Evolutionary conservation across 2,888 invertebrate species (phyloP), one percentile per base, ranked within the genome.

Genomic region (Drosophila leonis): DNA sequence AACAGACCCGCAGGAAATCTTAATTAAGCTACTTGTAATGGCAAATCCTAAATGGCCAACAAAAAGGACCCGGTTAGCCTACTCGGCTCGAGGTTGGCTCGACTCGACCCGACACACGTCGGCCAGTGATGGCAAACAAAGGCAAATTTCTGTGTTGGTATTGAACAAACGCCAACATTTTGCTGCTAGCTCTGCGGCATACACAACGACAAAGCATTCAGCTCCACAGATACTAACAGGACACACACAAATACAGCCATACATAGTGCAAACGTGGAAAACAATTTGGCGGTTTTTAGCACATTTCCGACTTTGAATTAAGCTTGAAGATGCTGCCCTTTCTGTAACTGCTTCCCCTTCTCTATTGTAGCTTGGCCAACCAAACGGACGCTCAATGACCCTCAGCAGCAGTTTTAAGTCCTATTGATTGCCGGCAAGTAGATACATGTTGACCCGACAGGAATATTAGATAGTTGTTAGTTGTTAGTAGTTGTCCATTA

Each of bases 21-120:
- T 84, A 84, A 84, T 84, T 84, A 87, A 84, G 79, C 88, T 84
- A 84, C 83, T 84, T 87, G 85, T 80, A 74, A 74, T 72, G 78
- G 76, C 71, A 87, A 87, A 80, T 82, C 82, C 88, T 75, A 82
- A 84, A 80, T 74, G 80, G 78, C 62, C 72, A 72, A 65, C 73
- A 72, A 78, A 69, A 59, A 61, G 51, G 59, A 60, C 41, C 20
- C 12, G 31, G 56, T 46, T 35, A 52, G 33, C 9, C 37, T 37
- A 1, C 37, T 52, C 52, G 35, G 24, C 24, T 35, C 18, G 48
- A 48, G 48, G 29, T 48, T 31, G 29, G n/a, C 31, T 48, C 31
- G 18, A 18, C 49, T 33, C 10, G 13, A 64, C 42, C 56, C 63
- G 29, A 48, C 35, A 18, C n/a, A 33, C 37, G 52, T 15, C 27